These are phyloP conservation scores for Zaprionus lineosus DNA, from an alignment of 2,888 invertebrate genomes.

Conservation along the genomic window DNA sequence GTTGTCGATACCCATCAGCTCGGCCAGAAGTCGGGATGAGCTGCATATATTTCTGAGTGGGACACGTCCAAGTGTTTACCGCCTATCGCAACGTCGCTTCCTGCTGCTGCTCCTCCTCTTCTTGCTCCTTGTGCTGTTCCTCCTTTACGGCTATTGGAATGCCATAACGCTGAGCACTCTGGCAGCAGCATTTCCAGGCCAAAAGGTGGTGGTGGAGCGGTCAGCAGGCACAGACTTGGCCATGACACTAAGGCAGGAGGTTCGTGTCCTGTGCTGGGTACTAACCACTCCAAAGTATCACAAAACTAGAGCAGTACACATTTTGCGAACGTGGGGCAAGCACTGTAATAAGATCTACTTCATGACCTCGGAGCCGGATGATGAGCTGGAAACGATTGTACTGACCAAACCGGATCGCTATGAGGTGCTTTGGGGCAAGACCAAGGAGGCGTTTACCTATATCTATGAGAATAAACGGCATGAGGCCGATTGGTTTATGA, in stretches of 20 bases:
- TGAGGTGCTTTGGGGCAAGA: slow-evolving; percentile 96
- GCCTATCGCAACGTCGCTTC: slow-evolving; percentile 10
- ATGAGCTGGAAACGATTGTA: slow-evolving; percentile 89
- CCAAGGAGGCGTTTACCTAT: slow-evolving; percentile 95
- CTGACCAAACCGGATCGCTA: slow-evolving; percentile 90
- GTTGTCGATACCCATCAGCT: neutral
- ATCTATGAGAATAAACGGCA: slow-evolving; percentile 91
- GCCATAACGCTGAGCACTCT: slow-evolving; percentile 27
- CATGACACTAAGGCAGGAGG: slow-evolving; percentile 87
- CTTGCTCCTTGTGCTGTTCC: slow-evolving; percentile 16
- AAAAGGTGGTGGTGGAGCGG: too few species aligned
- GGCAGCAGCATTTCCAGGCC: too few species aligned
- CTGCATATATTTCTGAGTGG: slow-evolving; percentile 23
- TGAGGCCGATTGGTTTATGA: slow-evolving; percentile 97
- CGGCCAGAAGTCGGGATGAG: slow-evolving; percentile 14
- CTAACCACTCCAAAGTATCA: slow-evolving; percentile 96
- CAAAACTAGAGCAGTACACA: slow-evolving; percentile 92
- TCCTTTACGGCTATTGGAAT: slow-evolving; percentile 47
- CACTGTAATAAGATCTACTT: slow-evolving; percentile 94
- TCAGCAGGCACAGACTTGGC: too few species aligned
- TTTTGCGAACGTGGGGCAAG: slow-evolving; percentile 96
- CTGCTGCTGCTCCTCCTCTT: slow-evolving; percentile 27
- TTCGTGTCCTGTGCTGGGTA: slow-evolving; percentile 96
- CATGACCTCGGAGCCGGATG: slow-evolving; percentile 91
- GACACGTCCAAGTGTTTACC: slow-evolving; percentile 6